These are phyloP conservation scores for Serilophus lunatus DNA, from an alignment of 2,113 vertebrate species.

Conservation along the genomic window DNA sequence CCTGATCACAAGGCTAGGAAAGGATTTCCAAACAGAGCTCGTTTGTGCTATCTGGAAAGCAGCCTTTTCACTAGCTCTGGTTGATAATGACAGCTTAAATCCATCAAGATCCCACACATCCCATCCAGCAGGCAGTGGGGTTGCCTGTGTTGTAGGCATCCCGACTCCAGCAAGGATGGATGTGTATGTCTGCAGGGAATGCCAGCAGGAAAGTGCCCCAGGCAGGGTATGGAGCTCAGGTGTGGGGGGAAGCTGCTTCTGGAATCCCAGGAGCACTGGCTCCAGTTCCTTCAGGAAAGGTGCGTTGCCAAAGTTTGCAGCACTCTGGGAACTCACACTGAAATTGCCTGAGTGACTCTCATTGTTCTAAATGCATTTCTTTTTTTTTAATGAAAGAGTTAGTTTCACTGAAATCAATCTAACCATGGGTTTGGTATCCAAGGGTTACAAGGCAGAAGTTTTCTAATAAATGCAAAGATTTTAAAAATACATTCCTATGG, in stretches of 20 bases:
- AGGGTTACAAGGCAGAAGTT: background rate
- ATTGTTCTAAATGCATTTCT: fast-evolving
- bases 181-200: constrained; percentile 5
- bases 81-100: constrained; percentile 56
- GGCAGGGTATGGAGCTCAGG: background rate
- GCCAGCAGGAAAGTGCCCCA: constrained; percentile 16
- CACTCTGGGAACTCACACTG: background rate
- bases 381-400: background rate
- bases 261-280: background rate
- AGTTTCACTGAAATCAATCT: background rate
- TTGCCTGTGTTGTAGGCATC: background rate
- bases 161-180: background rate
- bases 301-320: background rate
- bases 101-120: background rate
- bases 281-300: background rate
- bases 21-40: background rate
- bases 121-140: background rate
- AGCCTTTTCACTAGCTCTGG: constrained; percentile 26
- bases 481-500: background rate
- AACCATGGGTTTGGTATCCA: background rate
- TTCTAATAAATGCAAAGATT: background rate
- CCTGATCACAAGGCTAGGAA: fast-evolving
- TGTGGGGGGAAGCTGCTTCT: background rate
- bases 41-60: constrained; percentile 56
- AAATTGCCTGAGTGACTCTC: background rate